These are phyloP conservation scores for Periparus ater DNA, from an alignment of 2,797 vertebrate genomes.

Conservation along the genomic window DNA sequence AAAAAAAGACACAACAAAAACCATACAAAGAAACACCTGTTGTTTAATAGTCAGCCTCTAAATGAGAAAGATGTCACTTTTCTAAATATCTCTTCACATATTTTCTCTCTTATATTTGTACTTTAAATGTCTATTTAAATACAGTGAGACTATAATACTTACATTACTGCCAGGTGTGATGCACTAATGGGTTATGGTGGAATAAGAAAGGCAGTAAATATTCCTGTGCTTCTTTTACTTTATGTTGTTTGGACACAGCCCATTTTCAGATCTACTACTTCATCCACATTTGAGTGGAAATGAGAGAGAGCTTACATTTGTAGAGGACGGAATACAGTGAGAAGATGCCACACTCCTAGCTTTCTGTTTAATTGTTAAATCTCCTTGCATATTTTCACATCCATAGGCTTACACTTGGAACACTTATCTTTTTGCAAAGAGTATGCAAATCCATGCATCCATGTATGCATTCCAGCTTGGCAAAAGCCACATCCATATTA, in stretches of 20 bases:
- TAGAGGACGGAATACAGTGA: not conserved
- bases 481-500: not conserved
- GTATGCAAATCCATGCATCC: too few relatives aligned
- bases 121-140: constrained; percentile 3
- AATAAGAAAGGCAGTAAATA: not conserved
- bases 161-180: not conserved
- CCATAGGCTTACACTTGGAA: not conserved
- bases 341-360: not conserved
- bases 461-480: rapidly evolving
- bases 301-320: not conserved
- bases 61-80: not conserved
- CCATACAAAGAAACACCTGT: not conserved
- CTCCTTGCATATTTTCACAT: not conserved
- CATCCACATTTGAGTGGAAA: not conserved
- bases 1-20: not conserved
- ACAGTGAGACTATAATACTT: not conserved
- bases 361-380: not conserved
- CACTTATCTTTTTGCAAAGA: not conserved
- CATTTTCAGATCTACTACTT: not conserved
- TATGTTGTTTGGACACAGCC: not conserved
- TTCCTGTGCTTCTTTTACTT: not conserved
- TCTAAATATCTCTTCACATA: not conserved
- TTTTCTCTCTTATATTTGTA: not conserved
- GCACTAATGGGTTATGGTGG: not conserved
- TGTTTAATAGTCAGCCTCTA: not conserved